Base-by-base conservation (phyloP, 2,797 vertebrate species). In the Rhabdomys pumilio region DNA sequence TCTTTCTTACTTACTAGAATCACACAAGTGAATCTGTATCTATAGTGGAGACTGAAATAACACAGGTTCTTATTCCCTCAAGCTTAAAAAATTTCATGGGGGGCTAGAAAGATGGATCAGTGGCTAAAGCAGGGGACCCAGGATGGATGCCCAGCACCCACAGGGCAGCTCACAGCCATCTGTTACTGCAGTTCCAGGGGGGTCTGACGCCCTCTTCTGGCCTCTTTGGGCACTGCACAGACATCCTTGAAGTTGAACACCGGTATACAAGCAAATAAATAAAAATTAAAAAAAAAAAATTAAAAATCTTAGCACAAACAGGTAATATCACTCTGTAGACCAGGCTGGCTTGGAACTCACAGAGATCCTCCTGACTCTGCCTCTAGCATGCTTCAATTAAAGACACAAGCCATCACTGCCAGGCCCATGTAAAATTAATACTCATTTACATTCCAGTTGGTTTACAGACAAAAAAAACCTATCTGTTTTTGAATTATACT, bases 361-460 rank as follows among this genome's bases (percentile, higher is more conserved):
- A 26, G 24, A 44, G 22, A 15, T 76, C 73, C 12, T 0, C 38
- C 41, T 47, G 41, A 44, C 41, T 13, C 41, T 76, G 41, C 24
- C 41, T 76, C 41, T 7, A 41, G 73, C 0, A 13, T 3, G 12
- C 41, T 76, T 44, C 41, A 14, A 76, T 76, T 76, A 76, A 76
- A 76, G 73, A 26, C 73, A 72, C 69, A 72, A 20, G 19, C 69
- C 11, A 24, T 75, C 41, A 44, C 41, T 24, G 10, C 38, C 22
- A 44, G 73, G 73, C 22, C 26, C 53, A 80, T 26, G 55, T 83
- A 65, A 65, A 77, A 61, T 82, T 81, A 38, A 65, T 47, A 61
- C 85, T 94, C 55, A 90, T 73, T 83, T 85, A 89, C 92, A 76
- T 92, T 89, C 57, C 86, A 92, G 6, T 4, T 84, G 55, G 3